Base-by-base conservation (phyloP, 2,888 invertebrate species). In the Atrina japonica region DNA sequence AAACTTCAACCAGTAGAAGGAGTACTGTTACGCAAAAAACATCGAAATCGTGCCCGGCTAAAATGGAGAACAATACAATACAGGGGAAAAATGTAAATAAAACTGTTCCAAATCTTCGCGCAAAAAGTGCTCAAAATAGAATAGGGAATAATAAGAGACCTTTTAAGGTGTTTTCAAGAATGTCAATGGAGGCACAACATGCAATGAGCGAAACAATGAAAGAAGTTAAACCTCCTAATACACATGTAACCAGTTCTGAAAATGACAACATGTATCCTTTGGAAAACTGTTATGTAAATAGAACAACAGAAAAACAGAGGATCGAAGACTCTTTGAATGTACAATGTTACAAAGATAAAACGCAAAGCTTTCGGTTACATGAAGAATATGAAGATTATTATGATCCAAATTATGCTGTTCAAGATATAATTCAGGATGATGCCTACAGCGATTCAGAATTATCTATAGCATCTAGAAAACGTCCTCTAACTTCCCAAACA, bases 181-280 rank as follows among this genome's bases (percentile, higher is more conserved):
- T 86, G 86, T 86, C 86, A 6, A 59, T 74, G 21, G 86, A 86
- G 63, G 86, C 85, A 0, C 82, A 83, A 27, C 81, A 82, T 49
- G 86, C 86, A 40, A 77, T 85, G 21, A 78, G 80, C 0, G 84
- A 86, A 70, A 86, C 84, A 0, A 77, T 84, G 41, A 75, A 76
- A 35, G 86, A 84, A 55, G 82, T 18, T 11, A 21, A 18, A 25
- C 18, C 23, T 52, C 25, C 52, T 21, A 52, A 52, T 11, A 52
- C 52, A 9, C 52, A 18, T 14, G 52, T 7, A 49, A 49, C 49
- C 49, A 25, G 16, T 58, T 71, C 73, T 3, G 74, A 69, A 43
- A 68, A 66, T 11, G 60, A 58, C 9, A 56, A 72, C 35, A 66
- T 49, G 47, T 68, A 64, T 49, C 63, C 70, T 7, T 7, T 35